phyloP scores from a whole-genome alignment of 2,797 vertebrate genomes.

The Sternotherus odoratus region DNA sequence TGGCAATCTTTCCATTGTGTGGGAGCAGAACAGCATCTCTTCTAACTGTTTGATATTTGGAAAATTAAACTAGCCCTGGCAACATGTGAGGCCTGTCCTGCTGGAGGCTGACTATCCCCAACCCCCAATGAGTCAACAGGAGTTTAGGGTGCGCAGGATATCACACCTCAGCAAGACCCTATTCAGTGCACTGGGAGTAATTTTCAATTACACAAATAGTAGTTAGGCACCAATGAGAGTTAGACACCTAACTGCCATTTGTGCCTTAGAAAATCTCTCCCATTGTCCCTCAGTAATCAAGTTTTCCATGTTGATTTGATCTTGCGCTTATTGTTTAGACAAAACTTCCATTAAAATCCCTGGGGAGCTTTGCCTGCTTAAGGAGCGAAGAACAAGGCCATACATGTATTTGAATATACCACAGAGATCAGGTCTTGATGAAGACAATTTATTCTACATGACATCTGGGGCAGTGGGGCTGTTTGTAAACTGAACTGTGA shows the following conservation, averaged over 20 bases:
- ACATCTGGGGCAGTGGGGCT: constrained; percentile 48
- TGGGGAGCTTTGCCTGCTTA: constrained; percentile 50
- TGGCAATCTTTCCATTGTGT: neutral
- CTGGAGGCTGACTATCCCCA: neutral
- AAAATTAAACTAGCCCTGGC: neutral
- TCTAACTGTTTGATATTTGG: neutral
- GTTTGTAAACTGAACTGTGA: constrained; percentile 59
- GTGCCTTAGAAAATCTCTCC: constrained; percentile 65
- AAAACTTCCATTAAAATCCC: constrained; percentile 67
- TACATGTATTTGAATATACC: constrained; percentile 43
- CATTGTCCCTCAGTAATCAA: constrained; percentile 60
- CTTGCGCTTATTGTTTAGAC: constrained; percentile 64
- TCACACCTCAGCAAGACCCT: neutral
- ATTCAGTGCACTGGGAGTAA: neutral
- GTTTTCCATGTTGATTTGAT: constrained; percentile 66
- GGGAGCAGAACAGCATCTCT: neutral
- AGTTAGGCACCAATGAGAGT: constrained; percentile 62
- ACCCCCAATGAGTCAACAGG: neutral
- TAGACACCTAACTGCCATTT: constrained; percentile 68
- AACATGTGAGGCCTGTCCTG: neutral
- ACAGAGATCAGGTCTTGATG: constrained; percentile 52
- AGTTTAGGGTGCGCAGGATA: neutral
- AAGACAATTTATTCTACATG: constrained; percentile 53
- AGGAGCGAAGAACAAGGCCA: constrained; percentile 40
- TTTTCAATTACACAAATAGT: constrained; percentile 39